A percentile compares a stretch with the other conserved stretches of the same genome.
phyloP scores from a whole-genome alignment of 2,797 vertebrate species.

The Pantherophis alleghaniensis region DNA sequence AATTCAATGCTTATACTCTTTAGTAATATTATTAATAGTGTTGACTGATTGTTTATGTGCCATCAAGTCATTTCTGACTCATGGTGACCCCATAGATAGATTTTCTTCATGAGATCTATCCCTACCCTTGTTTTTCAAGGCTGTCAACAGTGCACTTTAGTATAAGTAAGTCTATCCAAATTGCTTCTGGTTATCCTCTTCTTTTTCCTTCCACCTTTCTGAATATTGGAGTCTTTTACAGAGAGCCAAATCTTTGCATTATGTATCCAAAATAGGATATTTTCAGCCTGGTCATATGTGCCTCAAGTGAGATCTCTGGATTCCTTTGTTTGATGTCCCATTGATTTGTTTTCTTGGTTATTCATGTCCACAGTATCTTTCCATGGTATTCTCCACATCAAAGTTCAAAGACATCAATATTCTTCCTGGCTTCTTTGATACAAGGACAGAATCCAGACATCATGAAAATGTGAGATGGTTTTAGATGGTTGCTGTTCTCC shows the following conservation, averaged over 20 bases:
- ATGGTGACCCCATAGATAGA: neutral
- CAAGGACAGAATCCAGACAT: neutral
- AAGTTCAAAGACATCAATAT: neutral
- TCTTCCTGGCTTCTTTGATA: neutral
- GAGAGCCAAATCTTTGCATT: neutral
- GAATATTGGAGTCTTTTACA: neutral
- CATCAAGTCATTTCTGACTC: neutral
- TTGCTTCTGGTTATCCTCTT: neutral
- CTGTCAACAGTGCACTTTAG: neutral
- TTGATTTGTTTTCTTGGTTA: neutral
- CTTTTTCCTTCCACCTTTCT: neutral
- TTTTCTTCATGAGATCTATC: neutral
- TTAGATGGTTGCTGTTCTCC: neutral
- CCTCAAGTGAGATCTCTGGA: neutral
- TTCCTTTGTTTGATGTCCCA: neutral
- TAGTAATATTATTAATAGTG: neutral
- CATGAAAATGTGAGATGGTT: neutral
- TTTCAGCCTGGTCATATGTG: neutral
- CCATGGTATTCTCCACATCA: neutral
- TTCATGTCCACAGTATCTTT: neutral
- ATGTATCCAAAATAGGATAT: neutral
- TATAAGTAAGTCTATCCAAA: neutral
- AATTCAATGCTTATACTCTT: neutral
- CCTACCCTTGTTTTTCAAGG: neutral
- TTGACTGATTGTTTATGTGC: neutral